Evolutionary conservation across 2,113 vertebrate genomes (phyloP).

Genomic region (Micronycteris hirsuta): DNA sequence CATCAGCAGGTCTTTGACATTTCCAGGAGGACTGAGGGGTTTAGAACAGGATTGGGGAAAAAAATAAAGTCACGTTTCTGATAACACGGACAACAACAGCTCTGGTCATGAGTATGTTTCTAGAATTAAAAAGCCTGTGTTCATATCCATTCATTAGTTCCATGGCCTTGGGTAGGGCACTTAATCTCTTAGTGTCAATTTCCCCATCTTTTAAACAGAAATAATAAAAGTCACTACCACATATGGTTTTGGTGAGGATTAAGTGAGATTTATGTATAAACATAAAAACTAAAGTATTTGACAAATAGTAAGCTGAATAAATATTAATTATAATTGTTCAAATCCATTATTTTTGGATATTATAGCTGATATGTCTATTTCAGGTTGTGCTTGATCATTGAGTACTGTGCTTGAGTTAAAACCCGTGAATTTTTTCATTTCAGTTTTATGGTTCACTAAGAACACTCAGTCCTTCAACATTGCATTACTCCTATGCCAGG

Average conservation of each 20-base stretch:
- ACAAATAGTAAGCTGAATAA: background rate
- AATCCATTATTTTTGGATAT: background rate
- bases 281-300: background rate
- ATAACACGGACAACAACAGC: background rate
- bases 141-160: background rate
- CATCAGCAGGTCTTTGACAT: background rate
- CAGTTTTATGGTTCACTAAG: background rate
- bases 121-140: background rate
- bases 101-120: background rate
- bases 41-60: background rate
- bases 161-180: no score
- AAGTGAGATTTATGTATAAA: background rate
- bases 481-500: background rate
- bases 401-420: background rate
- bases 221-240: background rate
- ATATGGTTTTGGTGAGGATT: background rate
- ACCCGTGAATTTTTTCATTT: background rate
- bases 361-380: background rate
- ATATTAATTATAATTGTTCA: background rate
- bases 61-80: background rate
- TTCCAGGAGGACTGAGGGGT: background rate
- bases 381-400: background rate
- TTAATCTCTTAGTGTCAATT: background rate
- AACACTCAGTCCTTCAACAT: background rate
- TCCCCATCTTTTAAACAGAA: background rate